phyloP scores from a whole-genome alignment of 1,140 invertebrate species.

The Drosophila erecta region DNA sequence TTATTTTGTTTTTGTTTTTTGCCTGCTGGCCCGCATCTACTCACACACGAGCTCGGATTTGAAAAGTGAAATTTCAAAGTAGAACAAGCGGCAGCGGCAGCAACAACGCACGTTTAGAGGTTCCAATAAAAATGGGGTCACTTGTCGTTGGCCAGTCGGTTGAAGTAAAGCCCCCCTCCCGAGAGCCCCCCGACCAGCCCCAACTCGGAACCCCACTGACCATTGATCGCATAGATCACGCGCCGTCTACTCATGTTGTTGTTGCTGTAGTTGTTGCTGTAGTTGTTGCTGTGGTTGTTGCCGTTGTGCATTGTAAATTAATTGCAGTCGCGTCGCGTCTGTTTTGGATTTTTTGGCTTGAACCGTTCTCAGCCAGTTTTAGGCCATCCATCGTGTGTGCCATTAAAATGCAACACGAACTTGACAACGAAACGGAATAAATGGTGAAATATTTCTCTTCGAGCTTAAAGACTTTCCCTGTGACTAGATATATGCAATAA shows the following conservation, averaged over 20 bases:
- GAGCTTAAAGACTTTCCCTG: constrained; percentile 44
- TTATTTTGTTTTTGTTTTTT: constrained; percentile 47
- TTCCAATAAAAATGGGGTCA: constrained; percentile 79
- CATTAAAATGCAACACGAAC: constrained; percentile 77
- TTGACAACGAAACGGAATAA: constrained; percentile 57
- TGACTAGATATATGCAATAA: constrained; percentile 3
- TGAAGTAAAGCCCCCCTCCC: constrained; percentile 6
- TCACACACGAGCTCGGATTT: constrained; percentile 45
- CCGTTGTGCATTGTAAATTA: constrained; percentile 69
- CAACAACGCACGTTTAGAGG: constrained; percentile 56
- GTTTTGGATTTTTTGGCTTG: constrained; percentile 40
- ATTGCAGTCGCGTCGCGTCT: constrained; percentile 75
- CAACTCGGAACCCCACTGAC: constrained; percentile 8
- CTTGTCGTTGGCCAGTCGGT: constrained; percentile 66
- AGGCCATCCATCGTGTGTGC: constrained; percentile 65
- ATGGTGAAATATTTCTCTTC: constrained; percentile 32
- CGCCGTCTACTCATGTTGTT: constrained; percentile 51
- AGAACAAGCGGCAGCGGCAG: constrained; percentile 58
- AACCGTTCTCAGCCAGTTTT: constrained; percentile 68
- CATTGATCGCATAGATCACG: constrained; percentile 66
- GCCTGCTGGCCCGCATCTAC: constrained; percentile 1
- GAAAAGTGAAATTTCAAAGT: constrained; percentile 81
- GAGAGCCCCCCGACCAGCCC: neutral
- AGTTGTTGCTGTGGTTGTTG: constrained; percentile 21
- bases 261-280: constrained; percentile 21